These are phyloP conservation scores for Neogobius melanostomus DNA, from an alignment of 2,113 vertebrate genomes.

Conservation along the genomic window DNA sequence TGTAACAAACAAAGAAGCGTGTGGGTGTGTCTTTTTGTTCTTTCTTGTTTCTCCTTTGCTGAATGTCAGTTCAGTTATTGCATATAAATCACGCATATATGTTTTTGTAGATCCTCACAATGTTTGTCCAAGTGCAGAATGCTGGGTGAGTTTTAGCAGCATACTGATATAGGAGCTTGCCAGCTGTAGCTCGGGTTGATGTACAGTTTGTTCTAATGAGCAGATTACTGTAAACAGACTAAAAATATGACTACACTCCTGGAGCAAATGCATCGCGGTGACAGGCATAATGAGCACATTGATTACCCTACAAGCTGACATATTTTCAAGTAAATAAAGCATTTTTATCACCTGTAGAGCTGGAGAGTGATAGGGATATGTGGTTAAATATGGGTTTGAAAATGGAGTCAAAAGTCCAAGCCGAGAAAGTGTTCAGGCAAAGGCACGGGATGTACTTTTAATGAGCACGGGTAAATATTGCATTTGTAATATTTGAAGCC, in stretches of 20 bases:
- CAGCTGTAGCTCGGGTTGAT: neutral
- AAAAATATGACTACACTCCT: conserved; percentile 2
- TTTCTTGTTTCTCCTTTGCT: neutral
- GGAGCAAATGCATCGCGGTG: conserved; percentile 4
- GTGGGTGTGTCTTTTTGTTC: neutral
- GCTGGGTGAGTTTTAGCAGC: neutral
- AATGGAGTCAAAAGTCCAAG: neutral
- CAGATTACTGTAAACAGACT: conserved; percentile 9
- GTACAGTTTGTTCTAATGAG: conserved; percentile 8
- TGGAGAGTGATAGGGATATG: neutral
- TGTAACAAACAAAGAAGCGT: no score
- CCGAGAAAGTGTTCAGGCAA: neutral
- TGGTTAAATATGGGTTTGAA: neutral
- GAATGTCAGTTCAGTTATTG: neutral
- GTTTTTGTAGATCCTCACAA: neutral
- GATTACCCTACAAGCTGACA: neutral
- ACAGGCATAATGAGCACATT: conserved; percentile 13
- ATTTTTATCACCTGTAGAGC: conserved; percentile 9
- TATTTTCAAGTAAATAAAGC: conserved; percentile 4
- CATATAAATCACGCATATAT: conserved; percentile 1
- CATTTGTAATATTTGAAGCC: conserved; percentile 2
- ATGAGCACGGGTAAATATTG: conserved; percentile 7
- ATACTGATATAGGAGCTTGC: neutral
- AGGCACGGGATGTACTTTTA: neutral
- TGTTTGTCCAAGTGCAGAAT: neutral